Conservation (phyloP, 2,113 vertebrate genomes). For the Pangasianodon gigas region DNA sequence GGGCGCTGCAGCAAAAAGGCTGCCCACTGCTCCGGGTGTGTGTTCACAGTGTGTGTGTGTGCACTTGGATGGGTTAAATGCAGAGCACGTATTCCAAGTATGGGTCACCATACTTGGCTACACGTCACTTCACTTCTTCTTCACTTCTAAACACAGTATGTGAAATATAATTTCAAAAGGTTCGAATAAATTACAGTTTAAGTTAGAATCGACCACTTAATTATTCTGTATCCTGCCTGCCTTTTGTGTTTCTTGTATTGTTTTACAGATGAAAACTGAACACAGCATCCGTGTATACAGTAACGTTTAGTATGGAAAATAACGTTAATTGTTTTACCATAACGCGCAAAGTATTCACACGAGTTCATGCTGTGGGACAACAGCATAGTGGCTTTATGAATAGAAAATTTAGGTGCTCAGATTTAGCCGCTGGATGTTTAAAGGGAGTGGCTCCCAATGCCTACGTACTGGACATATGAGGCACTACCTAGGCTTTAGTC, state of each 20-base stretch:
- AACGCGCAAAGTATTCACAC: background rate
- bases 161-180: background rate
- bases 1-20: too few species aligned
- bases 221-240: background rate
- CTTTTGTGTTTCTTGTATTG: background rate
- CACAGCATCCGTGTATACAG: background rate
- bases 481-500: background rate
- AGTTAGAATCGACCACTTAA: background rate
- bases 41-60: too few species aligned
- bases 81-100: too few species aligned
- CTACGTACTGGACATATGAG: background rate
- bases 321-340: background rate
- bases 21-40: too few species aligned
- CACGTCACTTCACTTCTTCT: too few species aligned
- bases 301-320: background rate
- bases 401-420: background rate
- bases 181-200: background rate
- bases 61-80: too few species aligned
- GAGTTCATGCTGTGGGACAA: background rate
- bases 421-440: slow-evolving; percentile 29
- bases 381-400: background rate
- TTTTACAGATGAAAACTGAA: background rate
- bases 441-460: background rate
- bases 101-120: too few species aligned
- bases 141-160: too few species aligned